Evolutionary conservation across 2,888 invertebrate genomes (phyloP).

Genomic region (Neuroscelio doddi): DNA sequence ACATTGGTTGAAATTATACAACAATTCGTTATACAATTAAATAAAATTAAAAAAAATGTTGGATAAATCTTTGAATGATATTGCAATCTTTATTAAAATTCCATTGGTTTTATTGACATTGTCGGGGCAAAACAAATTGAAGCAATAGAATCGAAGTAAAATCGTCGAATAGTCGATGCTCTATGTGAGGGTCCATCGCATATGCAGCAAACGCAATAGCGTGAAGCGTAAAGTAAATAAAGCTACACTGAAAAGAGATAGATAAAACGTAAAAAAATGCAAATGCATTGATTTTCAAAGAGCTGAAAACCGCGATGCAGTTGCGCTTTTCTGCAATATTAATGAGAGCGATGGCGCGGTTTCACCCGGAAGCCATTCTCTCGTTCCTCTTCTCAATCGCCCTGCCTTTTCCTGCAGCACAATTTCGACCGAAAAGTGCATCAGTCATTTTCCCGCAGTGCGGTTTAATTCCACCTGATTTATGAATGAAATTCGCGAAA

Average conservation of each 20-base stretch:
- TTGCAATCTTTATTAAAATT: too few relatives aligned
- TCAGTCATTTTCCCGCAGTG: conserved; percentile 52
- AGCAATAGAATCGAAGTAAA: conserved; percentile 25
- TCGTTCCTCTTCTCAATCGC: conserved; percentile 22
- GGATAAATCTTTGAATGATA: too few relatives aligned
- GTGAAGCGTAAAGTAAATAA: conserved; percentile 29
- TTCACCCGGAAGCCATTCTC: conserved; percentile 36
- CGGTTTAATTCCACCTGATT: conserved; percentile 59
- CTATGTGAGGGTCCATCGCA: conserved; percentile 21
- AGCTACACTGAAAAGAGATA: conserved; percentile 8
- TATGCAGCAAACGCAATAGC: conserved; percentile 31
- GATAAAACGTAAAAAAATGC: conserved; percentile 24
- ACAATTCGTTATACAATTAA: too few relatives aligned
- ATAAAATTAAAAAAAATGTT: too few relatives aligned
- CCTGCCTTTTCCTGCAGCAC: conserved; percentile 18
- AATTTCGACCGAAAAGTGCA: conserved; percentile 29
- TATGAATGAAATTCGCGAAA: conserved; percentile 51
- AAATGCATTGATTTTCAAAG: conserved; percentile 41
- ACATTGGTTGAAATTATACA: too few relatives aligned
- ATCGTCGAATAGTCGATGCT: conserved; percentile 9
- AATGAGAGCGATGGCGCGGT: conserved; percentile 38
- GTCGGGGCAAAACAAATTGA: conserved; percentile 29
- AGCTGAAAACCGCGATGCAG: conserved; percentile 27
- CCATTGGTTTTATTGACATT: conserved; percentile 19
- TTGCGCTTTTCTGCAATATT: conserved; percentile 36